Evolutionary conservation across 92 coral and sea anemone species (phyloP), one percentile per base, ranked within the genome.

Genomic region (Zoanthus sociatus): DNA sequence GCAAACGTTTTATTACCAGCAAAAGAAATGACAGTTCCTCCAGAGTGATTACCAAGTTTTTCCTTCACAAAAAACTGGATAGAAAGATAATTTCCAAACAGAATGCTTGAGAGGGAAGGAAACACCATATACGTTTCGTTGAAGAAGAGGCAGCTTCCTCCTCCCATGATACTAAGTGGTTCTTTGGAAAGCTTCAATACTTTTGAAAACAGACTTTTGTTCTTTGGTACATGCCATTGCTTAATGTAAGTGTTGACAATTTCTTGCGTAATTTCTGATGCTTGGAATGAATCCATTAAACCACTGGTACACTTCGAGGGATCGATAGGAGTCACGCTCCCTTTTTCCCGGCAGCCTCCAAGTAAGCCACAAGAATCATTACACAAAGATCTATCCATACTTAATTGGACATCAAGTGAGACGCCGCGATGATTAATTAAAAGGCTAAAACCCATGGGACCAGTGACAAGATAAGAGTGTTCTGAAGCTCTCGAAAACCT

Each of bases 301-400:
- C 92, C 89, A 37, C 69, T 60, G 4, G 83, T 61, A 77, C 92
- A 92, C 16, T 56, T 70, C 6, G n/a, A 48, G 21, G 48, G 47
- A 9, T 42, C 77, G 42, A 46, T 46, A 9, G 32, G 18, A 9
- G 11, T 5, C 11, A 21, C 44, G 84, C 63, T 12, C 32, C 47
- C 12, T 33, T 12, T 26, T 18, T n/a, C 66, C 37, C 50, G n/a
- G 63, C 94, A 92, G 50, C 86, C 71, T 10, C 92, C 94, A 73
- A 92, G 83, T 82, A 92, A 7, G 66, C 94, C 94, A 82, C 94
- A 92, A 17, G 94, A 63, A 66, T 92, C 92, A 15, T 53, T 79
- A 60, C 92, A 92, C 16, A 89, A 71, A 53, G 94, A 79, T 72
- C 75, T 89, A 67, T 92, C 94, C 94, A 92, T 86, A 31, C 79